A percentile compares a stretch with the other conserved stretches of the same genome.
phyloP scores from a whole-genome alignment of 2,888 invertebrate species.

The Philaethria dido region DNA sequence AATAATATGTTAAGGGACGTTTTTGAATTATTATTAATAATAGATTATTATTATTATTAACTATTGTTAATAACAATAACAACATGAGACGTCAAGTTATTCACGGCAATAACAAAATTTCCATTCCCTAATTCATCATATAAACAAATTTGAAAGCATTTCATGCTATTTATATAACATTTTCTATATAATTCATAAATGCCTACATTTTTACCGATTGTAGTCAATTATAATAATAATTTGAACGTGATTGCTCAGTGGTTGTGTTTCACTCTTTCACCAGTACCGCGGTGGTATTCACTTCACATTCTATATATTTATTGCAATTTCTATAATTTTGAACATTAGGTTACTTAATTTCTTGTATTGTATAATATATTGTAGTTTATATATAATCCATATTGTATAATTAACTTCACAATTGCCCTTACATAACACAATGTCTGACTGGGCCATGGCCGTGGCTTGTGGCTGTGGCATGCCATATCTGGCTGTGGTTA shows the following conservation, averaged over 20 bases:
- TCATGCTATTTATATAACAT: slow-evolving; percentile 6
- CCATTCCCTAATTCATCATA: neutral
- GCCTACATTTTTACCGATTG: neutral
- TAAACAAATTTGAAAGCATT: slow-evolving; percentile 20
- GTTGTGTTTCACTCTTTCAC: neutral
- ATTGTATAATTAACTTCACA: slow-evolving; percentile 7
- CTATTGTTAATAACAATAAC: neutral
- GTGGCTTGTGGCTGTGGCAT: neutral
- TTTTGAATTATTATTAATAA: slow-evolving; percentile 4
- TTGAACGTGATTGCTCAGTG: slow-evolving; percentile 2
- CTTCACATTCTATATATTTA: slow-evolving; percentile 14
- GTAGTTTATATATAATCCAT: neutral
- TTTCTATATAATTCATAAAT: neutral
- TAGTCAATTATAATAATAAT: neutral
- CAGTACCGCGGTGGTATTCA: neutral
- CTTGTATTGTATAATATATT: slow-evolving; percentile 6
- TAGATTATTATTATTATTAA: neutral
- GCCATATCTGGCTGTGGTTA: neutral
- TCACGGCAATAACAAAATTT: neutral
- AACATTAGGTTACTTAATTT: slow-evolving; percentile 22
- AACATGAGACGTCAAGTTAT: slow-evolving; percentile 12
- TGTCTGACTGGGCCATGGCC: slow-evolving; percentile 1
- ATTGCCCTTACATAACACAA: slow-evolving; percentile 13
- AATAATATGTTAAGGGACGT: slow-evolving; percentile 18
- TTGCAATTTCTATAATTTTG: slow-evolving; percentile 20